These are phyloP conservation scores for cattle (Bos taurus) DNA, from an alignment of 2,113 vertebrate species.

Conservation along the genomic window ARS-UCD2.0 NC_037328.1:9630001-9630500, in stretches of 20 bases:
- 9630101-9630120: background rate
- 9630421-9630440: constrained; percentile 20
- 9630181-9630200: background rate
- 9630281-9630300: background rate
- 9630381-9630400: background rate
- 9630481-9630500: constrained; percentile 35
- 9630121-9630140: background rate
- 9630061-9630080: background rate
- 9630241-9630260: background rate
- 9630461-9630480: constrained; percentile 51
- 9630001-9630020: background rate
- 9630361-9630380: background rate
- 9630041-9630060: background rate
- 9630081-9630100: background rate
- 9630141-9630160: background rate
- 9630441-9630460: constrained; percentile 27
- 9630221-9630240: background rate
- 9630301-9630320: background rate
- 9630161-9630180: background rate
- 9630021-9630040: background rate
- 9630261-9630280: background rate
- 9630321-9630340: background rate
- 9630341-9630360: background rate
- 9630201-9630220: background rate
- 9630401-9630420: background rate